Evolutionary conservation across 2,113 vertebrate genomes (phyloP), one percentile per base, ranked within the genome.

Genomic region (Anguilla rostrata): DNA sequence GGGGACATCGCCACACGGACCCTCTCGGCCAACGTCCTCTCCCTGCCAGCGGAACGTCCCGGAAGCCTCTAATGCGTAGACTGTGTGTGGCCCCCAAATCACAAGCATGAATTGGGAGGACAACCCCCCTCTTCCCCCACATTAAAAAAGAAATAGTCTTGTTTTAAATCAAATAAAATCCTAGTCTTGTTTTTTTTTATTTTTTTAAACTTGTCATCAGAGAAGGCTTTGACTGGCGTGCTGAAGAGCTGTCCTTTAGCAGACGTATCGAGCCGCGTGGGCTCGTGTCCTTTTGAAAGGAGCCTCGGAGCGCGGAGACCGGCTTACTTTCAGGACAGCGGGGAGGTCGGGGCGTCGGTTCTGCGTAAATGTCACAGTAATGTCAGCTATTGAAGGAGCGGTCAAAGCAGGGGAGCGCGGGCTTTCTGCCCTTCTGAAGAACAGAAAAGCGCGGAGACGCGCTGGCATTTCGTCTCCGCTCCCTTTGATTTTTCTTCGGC

Each of bases 291-390:
- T n/a, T 41, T 83, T 34, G 60, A 56, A 82, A 78, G 40, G 83
- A 85, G 84, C 80, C 78, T 49, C 78, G 66, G 84, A 89, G 83
- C 85, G 49, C 34, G 4, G 34, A 88, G 83, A 56, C 83, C 1
- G 85, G 78, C 86, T 88, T 90, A 84, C 79, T 89, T 82, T 85
- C 81, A 90, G 90, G 91, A 88, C 87, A 86, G 83, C 88, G 79
- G 46, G 90, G 87, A 85, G 81, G 87, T 84, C n/a, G 46, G 49
- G 85, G 88, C 89, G 91, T 91, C 87, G 78, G 89, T 87, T 89
- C 18, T 56, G 89, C 88, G 87, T 91, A 93, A 93, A 94, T 92
- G 92, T 90, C 91, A 93, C 82, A 78, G 86, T 92, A 92, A 92
- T 92, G 91, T 92, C 91, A 92, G 43, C 90, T 40, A 85, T 84